phyloP scores from a whole-genome alignment of 2,113 vertebrate genomes.

The Grus americana region DNA sequence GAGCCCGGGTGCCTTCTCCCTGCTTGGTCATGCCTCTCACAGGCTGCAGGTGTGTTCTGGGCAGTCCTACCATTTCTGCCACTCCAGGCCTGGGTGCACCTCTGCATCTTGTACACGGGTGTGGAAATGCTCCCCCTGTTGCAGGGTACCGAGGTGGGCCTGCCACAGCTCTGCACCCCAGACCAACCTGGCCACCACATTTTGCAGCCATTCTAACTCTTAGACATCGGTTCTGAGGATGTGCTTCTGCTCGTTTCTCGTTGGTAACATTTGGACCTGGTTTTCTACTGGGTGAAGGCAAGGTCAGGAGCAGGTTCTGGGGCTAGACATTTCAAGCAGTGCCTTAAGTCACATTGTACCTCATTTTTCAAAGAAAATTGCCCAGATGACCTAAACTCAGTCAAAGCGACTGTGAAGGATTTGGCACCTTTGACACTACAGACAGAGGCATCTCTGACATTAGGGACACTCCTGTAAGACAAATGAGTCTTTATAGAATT shows the following conservation, averaged over 20 bases:
- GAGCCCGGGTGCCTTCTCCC: not conserved
- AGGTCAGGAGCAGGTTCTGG: not conserved
- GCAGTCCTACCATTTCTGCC: not conserved
- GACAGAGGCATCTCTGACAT: not conserved
- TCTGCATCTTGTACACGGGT: not conserved
- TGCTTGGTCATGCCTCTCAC: not conserved
- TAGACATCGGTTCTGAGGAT: not conserved
- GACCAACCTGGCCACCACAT: accelerated
- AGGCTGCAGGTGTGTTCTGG: not conserved
- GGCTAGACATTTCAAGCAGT: not conserved
- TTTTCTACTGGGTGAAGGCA: not conserved
- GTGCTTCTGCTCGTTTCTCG: not conserved
- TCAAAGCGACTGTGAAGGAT: not conserved
- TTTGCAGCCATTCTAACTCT: not conserved
- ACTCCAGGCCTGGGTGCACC: not conserved
- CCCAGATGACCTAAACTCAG: not conserved
- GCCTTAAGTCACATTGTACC: not conserved
- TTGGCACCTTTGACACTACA: not conserved
- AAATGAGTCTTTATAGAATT: not conserved
- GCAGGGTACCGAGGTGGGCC: not conserved
- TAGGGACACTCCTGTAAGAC: not conserved
- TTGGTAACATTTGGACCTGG: not conserved
- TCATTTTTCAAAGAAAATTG: not conserved
- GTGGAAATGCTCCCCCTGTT: not conserved
- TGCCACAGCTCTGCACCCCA: not conserved